Evolutionary conservation across 2,888 invertebrate species (phyloP), one percentile per base, ranked within the genome.

Genomic region (Tetranychus piercei): DNA sequence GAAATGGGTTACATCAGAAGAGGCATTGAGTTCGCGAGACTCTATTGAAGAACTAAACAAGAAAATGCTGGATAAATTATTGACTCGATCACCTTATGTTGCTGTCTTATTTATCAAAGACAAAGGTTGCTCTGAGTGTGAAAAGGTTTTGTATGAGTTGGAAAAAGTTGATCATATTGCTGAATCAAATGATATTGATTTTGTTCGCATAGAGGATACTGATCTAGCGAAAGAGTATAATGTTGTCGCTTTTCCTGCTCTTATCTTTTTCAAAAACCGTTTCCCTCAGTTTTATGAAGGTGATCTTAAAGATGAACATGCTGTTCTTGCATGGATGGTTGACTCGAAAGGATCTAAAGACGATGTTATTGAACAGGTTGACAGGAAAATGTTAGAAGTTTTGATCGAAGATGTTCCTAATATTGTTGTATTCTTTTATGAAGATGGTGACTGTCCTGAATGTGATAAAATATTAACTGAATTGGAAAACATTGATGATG

Each of bases 151-250:
- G 1, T 88, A 88, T 80, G 92, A 93, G 81, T 82, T 94, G 77
- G 94, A 94, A 82, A 92, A 93, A 80, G 93, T 94, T 79, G 93
- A 93, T 80, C 92, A 93, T 80, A 92, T 92, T 81, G 92, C 92
- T 81, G 93, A 93, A 84, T 90, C 92, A 80, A 89, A 91, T 82
- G 89, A 91, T 79, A 91, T 94, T 78, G 90, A 91, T 82, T 93
- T 94, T 81, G 89, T 94, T 0, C 93, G 93, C 82, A 92, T 92
- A 78, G 92, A 92, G 9, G 93, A 93, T 81, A 89, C 89, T 44
- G 90, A 90, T 71, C 88, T 93, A 75, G 89, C 90, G 77, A 90
- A 89, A 80, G 92, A 92, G 84, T 93, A 93, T 81, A 92, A 92
- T 82, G 85, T 94, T 23, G 85, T 89, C 23, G 86, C 87, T 18